Conservation (phyloP, 2,888 invertebrate species). For the Strigamia transsilvanica region DNA sequence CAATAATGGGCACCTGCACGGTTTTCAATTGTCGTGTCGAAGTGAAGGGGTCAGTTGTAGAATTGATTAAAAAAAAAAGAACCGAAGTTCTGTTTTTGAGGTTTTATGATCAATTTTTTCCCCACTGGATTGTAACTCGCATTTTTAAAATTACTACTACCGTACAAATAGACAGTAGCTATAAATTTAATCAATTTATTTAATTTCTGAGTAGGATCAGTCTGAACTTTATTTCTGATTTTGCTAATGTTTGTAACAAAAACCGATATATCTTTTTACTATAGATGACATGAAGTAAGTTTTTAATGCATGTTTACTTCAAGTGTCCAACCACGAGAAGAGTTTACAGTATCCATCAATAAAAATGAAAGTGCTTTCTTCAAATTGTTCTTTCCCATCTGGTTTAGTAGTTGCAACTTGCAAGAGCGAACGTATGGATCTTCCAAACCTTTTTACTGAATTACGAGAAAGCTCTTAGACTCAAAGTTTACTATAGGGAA, state of each 20-base stretch:
- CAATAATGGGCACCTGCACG: conserved; percentile 35
- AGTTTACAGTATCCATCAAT: conserved; percentile 32
- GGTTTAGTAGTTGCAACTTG: conserved; percentile 15
- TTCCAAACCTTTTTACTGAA: conserved; percentile 36
- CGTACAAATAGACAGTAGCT: no score
- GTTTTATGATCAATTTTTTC: conserved; percentile 8
- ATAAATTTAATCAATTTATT: no score
- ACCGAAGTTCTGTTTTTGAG: conserved; percentile 26
- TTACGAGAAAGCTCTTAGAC: conserved; percentile 44
- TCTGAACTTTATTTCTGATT: not conserved
- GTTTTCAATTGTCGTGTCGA: conserved; percentile 30
- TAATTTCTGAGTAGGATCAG: not conserved
- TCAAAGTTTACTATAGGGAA: conserved; percentile 11
- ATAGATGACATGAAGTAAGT: conserved; percentile 5
- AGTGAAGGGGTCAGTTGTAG: conserved; percentile 5
- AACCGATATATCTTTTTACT: not conserved
- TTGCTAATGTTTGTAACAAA: not conserved
- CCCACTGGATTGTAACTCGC: conserved; percentile 11
- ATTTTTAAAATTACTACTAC: not conserved
- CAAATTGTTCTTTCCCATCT: conserved; percentile 42
- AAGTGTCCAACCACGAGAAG: not conserved
- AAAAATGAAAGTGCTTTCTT: conserved; percentile 42
- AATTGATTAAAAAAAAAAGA: not conserved
- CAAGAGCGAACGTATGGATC: conserved; percentile 17
- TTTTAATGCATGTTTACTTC: conserved; percentile 26